Conservation (phyloP, 2,797 vertebrate genomes). For the Crocodylus rhombifer region DNA sequence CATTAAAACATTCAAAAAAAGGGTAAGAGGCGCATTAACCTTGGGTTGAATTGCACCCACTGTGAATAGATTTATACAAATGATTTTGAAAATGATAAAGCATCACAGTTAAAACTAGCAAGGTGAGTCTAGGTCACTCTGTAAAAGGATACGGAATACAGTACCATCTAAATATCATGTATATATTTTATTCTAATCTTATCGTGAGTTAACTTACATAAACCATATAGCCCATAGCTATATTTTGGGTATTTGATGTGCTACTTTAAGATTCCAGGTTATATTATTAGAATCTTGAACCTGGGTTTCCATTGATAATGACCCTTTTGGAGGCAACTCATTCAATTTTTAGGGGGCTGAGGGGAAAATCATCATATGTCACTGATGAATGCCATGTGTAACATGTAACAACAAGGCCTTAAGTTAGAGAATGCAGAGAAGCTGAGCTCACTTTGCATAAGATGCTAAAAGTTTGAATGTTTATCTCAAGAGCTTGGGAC, state of each 20-base stretch:
- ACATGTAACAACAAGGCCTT: not conserved
- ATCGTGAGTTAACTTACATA: conserved; percentile 5
- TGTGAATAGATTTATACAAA: not conserved
- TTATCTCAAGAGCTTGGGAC: not conserved
- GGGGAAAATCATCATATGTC: not conserved
- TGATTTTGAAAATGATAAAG: conserved; percentile 4
- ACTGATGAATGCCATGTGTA: not conserved
- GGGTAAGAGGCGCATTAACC: not conserved
- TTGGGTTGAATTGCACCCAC: not conserved
- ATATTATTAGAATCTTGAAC: not conserved
- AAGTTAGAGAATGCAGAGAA: not conserved
- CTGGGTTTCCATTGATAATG: not conserved
- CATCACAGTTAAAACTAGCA: not conserved
- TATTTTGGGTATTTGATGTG: not conserved
- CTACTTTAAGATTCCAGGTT: not conserved
- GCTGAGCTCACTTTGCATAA: not conserved
- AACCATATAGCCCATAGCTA: not conserved
- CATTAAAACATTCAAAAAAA: not conserved
- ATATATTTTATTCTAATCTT: not conserved
- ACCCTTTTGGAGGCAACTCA: not conserved
- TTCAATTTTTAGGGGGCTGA: not conserved
- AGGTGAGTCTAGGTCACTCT: not conserved
- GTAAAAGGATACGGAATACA: not conserved
- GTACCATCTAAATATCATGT: not conserved
- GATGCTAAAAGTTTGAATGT: not conserved